Base-by-base conservation (phyloP, 2,888 invertebrate species). In the Dynastes maya region DNA sequence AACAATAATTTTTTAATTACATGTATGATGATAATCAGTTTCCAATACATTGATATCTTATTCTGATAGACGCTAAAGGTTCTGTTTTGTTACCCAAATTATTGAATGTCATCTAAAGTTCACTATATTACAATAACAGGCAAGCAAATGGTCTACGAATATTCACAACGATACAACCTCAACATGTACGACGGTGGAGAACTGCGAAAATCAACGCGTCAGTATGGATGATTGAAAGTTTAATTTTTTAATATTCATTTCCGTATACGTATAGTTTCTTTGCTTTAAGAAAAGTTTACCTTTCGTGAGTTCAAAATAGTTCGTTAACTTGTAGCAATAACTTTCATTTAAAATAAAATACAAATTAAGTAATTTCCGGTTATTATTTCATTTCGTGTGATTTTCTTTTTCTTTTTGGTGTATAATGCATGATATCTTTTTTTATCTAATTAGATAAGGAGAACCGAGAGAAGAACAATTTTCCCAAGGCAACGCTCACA, bases 121-220 rank as follows among this genome's bases (percentile, higher is more conserved):
- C 37, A 72, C 58, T 58, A 5, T 58, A 67, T 74, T 74, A 27
- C 16, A 61, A 74, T 27, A 76, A 51, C 81, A 94, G 94, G 94
- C 80, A 94, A 94, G 90, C 91, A 92, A 89, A 92, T 93, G 85
- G 92, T 94, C 87, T 93, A 93, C 89, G 94, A 94, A 89, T 94
- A 94, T 89, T 94, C 94, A 86, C 91, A 92, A 90, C 92, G 92
- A 85, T 92, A 94, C 90, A 93, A 94, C 89, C 90, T 94, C 86
- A 94, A 93, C 90, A 92, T 94, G 90, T 94, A 93, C 91, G 94
- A 94, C 88, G 94, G 94, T 81, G 92, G 91, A 86, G 94, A 94
- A 89, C 91, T 94, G 81, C 91, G 94, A 89, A 93, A 93, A 90
- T 92, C 93, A 86, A 93, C 93, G 88, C 93, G 94, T 91, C 94